Evolutionary conservation across 2,888 invertebrate genomes (phyloP).

Genomic region (Dascillus cervinus): DNA sequence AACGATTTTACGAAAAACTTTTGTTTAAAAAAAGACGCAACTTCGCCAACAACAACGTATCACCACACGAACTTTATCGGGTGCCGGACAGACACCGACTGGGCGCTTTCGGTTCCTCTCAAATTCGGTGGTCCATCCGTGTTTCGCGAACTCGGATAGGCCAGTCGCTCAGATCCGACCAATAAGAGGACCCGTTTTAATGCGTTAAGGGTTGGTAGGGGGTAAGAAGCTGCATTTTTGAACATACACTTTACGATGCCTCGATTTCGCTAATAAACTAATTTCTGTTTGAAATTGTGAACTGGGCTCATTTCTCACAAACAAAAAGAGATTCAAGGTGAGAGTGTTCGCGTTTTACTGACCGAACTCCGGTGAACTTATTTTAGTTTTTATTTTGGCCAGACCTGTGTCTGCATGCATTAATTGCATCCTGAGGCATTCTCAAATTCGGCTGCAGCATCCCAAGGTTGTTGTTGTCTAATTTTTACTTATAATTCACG

Average conservation of each 20-base stretch:
- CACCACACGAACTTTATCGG: slow-evolving; percentile 10
- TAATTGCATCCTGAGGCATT: slow-evolving; percentile 41
- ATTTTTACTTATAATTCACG: slow-evolving; percentile 10
- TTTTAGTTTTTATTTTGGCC: slow-evolving; percentile 26
- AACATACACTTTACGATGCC: slow-evolving; percentile 23
- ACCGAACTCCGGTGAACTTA: slow-evolving; percentile 26
- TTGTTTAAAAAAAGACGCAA: neutral
- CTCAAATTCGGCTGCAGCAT: slow-evolving; percentile 25
- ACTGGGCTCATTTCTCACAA: too few relatives aligned
- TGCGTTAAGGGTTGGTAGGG: slow-evolving; percentile 36
- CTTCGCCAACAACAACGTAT: slow-evolving; percentile 8
- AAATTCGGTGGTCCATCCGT: slow-evolving; percentile 34
- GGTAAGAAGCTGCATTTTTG: slow-evolving; percentile 42
- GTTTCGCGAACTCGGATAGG: slow-evolving; percentile 39
- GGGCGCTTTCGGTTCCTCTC: slow-evolving; percentile 29
- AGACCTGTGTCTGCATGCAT: slow-evolving; percentile 38
- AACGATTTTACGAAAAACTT: neutral
- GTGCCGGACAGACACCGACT: slow-evolving; percentile 33
- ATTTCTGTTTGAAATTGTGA: neutral
- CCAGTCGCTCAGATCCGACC: slow-evolving; percentile 34
- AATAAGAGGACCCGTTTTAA: slow-evolving; percentile 37
- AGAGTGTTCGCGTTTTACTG: slow-evolving; percentile 23
- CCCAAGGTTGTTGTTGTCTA: slow-evolving; percentile 12
- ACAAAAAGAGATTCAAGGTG: slow-evolving; percentile 29
- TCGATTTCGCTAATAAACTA: slow-evolving; percentile 6